Base-by-base conservation (phyloP, 1,140 invertebrate genomes). In the Hesperophylax magnus region DNA sequence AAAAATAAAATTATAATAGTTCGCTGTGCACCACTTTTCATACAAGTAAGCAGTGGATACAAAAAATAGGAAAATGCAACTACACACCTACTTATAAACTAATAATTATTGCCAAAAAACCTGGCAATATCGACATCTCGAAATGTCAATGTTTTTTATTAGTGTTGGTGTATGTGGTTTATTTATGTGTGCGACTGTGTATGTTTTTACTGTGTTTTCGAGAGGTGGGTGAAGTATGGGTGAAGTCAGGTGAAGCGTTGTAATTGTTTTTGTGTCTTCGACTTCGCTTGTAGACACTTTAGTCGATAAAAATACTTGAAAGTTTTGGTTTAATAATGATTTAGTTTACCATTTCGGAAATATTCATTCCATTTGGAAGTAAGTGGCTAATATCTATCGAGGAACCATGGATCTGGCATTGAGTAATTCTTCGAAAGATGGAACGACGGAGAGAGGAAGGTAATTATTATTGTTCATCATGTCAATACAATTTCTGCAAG, bases 321-420 rank as follows among this genome's bases (percentile, higher is more conserved):
- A 34, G 3, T 34, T 7, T 6, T 34, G 34, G 34, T 27, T 67
- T 39, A 22, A 27, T 61, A 67, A 67, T 67, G 63, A n/a, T 39
- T 67, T 67, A 67, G n/a, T 17, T 67, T 27, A 14, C 39, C 11
- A 47, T 47, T 47, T n/a, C 14, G 11, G n/a, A 17, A 72, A n/a
- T 22, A 18, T 52, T 27, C 34, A 22, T 72, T 52, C 69, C 24
- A 72, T n/a, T 53, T 72, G 9, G 31, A 72, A 72, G 47, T 72
- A n/a, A 47, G 39, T 11, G 39, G 9, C 39, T 47, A 47, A 47
- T 72, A 15, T 67, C 34, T 17, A 47, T 3, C 20, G 15, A 52
- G n/a, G 39, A 71, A 69, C 27, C 65, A 78, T 78, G 77, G 77
- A 78, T 20, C 65, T 67, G 63, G 61, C 77, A 78, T 67, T 78